Base-by-base conservation (phyloP, 2,888 invertebrate genomes). In the Ptilodon capucinus region DNA sequence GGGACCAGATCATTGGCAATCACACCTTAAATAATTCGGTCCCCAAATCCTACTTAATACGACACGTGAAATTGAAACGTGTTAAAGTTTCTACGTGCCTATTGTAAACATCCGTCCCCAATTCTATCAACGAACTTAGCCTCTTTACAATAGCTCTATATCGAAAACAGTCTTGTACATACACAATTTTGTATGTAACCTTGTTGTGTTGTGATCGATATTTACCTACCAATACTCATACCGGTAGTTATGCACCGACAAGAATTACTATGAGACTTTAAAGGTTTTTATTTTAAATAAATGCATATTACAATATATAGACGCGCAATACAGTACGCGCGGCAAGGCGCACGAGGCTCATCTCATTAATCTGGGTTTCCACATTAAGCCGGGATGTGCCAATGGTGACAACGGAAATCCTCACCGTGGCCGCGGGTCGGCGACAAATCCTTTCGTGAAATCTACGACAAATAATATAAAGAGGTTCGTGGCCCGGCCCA, bases 351-450 rank as follows among this genome's bases (percentile, higher is more conserved):
- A n/a, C n/a, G 60, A 74, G 75, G 75, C 78, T 78, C 81, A 81
- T 81, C 82, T 77, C 82, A 84, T 87, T 89, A 90, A 91, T 90
- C 89, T 82, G 84, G 84, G 89, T 77, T 79, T 83, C 78, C 60
- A 72, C 76, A 79, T 78, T 86, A 91, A 91, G 86, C 89, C 76
- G 76, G 80, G 82, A 81, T 82, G 78, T 82, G 81, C 87, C 84
- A 71, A 84, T 84, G 84, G 80, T 84, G 87, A 87, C 86, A 86
- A 68, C 68, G 76, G 63, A 79, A 86, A 88, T 81, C 88, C 84
- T 77, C 68, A 74, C 69, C 69, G 71, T 74, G 82, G 74, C 74
- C 76, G 74, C 71, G 74, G 77, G 74, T 74, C 73, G 72, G 60
- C 68, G 60, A 68, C 76, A 87, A 90, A 89, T 86, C 90, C 88